Evolutionary conservation across 2,797 vertebrate species (phyloP).

Genomic region (Pseudochaenichthys georgianus): DNA sequence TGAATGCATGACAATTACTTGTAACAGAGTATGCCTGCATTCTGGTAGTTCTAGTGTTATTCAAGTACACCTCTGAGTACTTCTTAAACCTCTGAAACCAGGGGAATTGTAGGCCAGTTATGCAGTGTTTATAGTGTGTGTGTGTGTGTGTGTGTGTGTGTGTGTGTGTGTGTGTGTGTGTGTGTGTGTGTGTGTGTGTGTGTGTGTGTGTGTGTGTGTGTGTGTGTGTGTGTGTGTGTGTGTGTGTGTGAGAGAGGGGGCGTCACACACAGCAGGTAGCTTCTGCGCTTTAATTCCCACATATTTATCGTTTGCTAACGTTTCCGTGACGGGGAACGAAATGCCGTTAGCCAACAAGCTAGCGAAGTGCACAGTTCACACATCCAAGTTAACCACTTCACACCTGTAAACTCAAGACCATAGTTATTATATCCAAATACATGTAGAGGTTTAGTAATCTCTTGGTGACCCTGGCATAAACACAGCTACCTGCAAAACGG

Average conservation of each 20-base stretch:
- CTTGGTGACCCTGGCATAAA: not conserved
- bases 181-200: too few relatives aligned
- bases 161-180: not conserved
- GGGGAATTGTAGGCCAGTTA: too few relatives aligned
- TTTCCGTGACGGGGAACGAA: constrained; percentile 28
- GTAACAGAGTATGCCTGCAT: too few relatives aligned
- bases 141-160: not conserved
- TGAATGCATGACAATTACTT: too few relatives aligned
- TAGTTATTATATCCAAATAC: rapidly evolving
- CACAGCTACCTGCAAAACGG: constrained; percentile 26
- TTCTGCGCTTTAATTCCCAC: not conserved
- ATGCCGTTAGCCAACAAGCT: constrained; percentile 46
- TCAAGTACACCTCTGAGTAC: too few relatives aligned
- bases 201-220: too few relatives aligned
- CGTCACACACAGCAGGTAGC: not conserved
- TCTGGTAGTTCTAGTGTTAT: too few relatives aligned
- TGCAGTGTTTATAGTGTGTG: not conserved
- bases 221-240: not conserved
- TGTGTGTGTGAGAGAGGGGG: not conserved
- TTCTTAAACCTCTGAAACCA: too few relatives aligned
- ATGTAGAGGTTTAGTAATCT: rapidly evolving
- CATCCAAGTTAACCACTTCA: not conserved
- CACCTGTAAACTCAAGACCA: rapidly evolving
- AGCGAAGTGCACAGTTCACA: constrained; percentile 13
- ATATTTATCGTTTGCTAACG: constrained; percentile 27